These are phyloP conservation scores for Pristionchus fissidentatus DNA, from an alignment of 2,888 invertebrate genomes.

Conservation along the genomic window DNA sequence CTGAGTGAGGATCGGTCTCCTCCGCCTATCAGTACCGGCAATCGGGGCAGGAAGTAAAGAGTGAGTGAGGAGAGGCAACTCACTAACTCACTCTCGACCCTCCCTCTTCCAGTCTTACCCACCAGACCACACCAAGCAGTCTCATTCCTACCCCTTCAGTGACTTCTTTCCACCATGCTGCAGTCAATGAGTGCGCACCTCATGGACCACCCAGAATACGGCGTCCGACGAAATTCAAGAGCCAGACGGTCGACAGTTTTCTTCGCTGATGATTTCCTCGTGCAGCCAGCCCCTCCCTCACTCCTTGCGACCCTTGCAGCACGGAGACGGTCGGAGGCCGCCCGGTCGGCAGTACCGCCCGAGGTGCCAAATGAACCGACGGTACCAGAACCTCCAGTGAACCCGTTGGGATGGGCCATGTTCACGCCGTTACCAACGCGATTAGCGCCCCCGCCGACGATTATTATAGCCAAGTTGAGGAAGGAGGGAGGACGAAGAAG, in stretches of 20 bases:
- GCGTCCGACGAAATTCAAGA: constrained; percentile 52
- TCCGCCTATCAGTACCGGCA: no score
- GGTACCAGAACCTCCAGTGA: constrained; percentile 48
- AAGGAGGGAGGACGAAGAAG: background rate
- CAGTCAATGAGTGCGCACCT: constrained; percentile 67
- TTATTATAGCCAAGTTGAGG: background rate
- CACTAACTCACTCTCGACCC: constrained; percentile 1
- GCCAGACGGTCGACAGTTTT: constrained; percentile 27
- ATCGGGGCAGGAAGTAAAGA: background rate
- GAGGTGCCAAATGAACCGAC: background rate
- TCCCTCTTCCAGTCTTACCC: background rate
- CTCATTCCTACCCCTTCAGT: background rate
- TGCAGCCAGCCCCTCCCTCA: background rate
- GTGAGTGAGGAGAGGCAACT: background rate
- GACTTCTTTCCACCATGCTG: constrained; percentile 55
- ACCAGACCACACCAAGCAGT: background rate
- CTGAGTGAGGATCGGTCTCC: no score
- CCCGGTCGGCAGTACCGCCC: background rate
- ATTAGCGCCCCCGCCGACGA: background rate
- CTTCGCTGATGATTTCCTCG: background rate
- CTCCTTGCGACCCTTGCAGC: background rate
- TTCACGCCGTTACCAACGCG: constrained; percentile 62
- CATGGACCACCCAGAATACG: constrained; percentile 60
- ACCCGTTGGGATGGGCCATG: constrained; percentile 64
- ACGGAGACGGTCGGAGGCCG: constrained; percentile 34